Evolutionary conservation across 2,888 invertebrate genomes (phyloP).

Genomic region (Lutraria lutraria): DNA sequence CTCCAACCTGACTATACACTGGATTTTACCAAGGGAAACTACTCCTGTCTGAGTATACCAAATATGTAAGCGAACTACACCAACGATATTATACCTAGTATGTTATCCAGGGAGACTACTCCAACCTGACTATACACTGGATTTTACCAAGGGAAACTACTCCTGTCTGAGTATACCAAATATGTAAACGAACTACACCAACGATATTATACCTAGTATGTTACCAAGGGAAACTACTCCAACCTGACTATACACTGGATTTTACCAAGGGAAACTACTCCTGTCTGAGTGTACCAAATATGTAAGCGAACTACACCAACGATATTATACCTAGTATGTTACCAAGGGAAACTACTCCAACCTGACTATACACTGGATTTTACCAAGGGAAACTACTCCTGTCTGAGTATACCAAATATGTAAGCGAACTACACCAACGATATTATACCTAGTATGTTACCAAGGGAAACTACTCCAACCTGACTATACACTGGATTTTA

Average conservation of each 20-base stretch:
- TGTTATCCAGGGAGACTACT: not conserved
- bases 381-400: too few species aligned
- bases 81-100: not conserved
- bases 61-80: not conserved
- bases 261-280: too few species aligned
- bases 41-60: too few species aligned
- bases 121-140: not conserved
- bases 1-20: not conserved
- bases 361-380: not conserved
- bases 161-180: too few species aligned
- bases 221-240: not conserved
- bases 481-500: too few species aligned
- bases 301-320: not conserved
- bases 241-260: not conserved
- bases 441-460: too few species aligned
- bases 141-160: too few species aligned
- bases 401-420: too few species aligned
- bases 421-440: too few species aligned
- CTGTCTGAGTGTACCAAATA: too few species aligned
- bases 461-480: too few species aligned
- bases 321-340: not conserved
- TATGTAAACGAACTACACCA: not conserved
- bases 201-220: not conserved
- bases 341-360: not conserved
- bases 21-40: too few species aligned